Evolutionary conservation across 2,797 vertebrate species (phyloP), one percentile per base, ranked within the genome.

Genomic region (Poecilia picta): DNA sequence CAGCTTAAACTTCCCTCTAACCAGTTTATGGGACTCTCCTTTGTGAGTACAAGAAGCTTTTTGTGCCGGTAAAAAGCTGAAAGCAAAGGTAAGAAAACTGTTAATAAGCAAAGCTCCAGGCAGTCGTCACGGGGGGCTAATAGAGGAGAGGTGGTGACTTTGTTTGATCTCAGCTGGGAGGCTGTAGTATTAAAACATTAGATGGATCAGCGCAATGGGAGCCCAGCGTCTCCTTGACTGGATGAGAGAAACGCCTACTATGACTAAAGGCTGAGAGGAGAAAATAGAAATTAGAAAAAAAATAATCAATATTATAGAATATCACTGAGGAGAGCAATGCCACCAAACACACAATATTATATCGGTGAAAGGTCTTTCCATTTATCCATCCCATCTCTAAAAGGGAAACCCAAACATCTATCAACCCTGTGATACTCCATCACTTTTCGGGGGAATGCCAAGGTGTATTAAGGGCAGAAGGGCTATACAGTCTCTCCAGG

Each of bases 111-210:
- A 47, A 79, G 88, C 86, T 89, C 23, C 79, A 68, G 88, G 87
- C 71, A n/a, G 75, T 72, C 64, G 2, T 84, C 68, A 53, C 47
- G 20, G 84, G 81, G 84, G 82, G 91, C 74, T 73, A 76, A 90
- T 51, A 33, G 80, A 75, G 73, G 73, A 51, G 81, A 79, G 80
- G 80, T 66, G 79, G 84, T 0, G 62, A 36, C 86, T 75, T 80
- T 15, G 90, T 92, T 91, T 94, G 92, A 93, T 93, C 92, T 82
- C 92, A 79, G 90, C 25, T 74, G 87, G 92, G 72, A 79, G 31
- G 79, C 74, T 74, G 76, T 16, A 73, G 79, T 36, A 84, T 90
- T 90, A 93, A 92, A 92, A 85, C 88, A 71, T 74, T 81, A 77
- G 79, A 77, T 76, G 84, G 74, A 83, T 87, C 82, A 77, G 81